phyloP scores from a whole-genome alignment of 1,140 invertebrate genomes.

The Plectus sambesii region DNA sequence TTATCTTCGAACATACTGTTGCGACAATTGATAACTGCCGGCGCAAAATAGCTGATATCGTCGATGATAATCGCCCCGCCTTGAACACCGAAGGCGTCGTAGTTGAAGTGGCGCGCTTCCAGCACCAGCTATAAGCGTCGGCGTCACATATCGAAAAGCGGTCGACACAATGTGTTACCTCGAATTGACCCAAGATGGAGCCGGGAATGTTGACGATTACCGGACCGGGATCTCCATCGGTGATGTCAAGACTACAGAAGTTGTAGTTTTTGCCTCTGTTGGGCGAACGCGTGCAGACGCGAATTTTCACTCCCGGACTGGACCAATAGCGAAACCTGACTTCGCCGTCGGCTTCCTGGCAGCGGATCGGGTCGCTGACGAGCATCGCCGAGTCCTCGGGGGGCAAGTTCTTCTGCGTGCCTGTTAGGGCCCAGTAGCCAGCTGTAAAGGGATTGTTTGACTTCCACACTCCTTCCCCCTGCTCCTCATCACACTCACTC shows the following conservation, averaged over 20 bases:
- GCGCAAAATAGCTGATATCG: conserved; percentile 30
- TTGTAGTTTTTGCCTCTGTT: conserved; percentile 22
- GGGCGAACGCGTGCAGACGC: conserved; percentile 29
- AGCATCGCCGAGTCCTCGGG: conserved; percentile 23
- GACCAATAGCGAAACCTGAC: conserved; percentile 34
- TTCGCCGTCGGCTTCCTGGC: conserved; percentile 34
- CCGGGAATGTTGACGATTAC: conserved; percentile 30
- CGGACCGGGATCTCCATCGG: conserved; percentile 32
- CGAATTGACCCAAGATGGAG: conserved; percentile 25
- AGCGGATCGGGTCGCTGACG: conserved; percentile 34
- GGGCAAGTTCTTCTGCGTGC: conserved; percentile 20
- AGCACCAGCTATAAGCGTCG: conserved; percentile 28
- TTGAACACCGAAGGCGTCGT: conserved; percentile 32
- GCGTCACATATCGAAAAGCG: neutral
- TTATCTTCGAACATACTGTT: conserved; percentile 25
- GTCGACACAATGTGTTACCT: conserved; percentile 16
- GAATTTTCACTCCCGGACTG: conserved; percentile 21
- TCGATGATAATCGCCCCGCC: conserved; percentile 32
- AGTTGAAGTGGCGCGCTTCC: conserved; percentile 31
- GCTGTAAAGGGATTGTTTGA: conserved; percentile 7
- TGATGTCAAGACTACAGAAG: conserved; percentile 29
- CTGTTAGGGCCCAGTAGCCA: conserved; percentile 24
- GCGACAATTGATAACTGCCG: conserved; percentile 31
- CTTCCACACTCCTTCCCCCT: neutral
- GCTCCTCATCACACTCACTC: conserved; percentile 10